Evolutionary conservation across 2,113 vertebrate genomes (phyloP).

Genomic region (Anarhynchus alexandrinus): DNA sequence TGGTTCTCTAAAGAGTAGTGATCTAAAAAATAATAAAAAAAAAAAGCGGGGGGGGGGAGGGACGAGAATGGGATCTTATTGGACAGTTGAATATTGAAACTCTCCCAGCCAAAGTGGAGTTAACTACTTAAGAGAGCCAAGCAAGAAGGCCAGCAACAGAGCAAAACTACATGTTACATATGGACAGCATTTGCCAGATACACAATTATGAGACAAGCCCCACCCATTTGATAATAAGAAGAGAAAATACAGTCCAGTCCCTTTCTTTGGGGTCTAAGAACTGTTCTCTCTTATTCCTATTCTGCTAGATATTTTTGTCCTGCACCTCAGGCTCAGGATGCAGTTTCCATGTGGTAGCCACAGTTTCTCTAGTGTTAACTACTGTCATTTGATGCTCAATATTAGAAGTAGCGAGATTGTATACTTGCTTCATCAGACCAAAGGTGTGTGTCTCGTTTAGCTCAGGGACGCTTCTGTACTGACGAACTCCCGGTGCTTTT

Average conservation of each 20-base stretch:
- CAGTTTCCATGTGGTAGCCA: background rate
- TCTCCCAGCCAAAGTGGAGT: background rate
- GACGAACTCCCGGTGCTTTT: background rate
- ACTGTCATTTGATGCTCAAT: background rate
- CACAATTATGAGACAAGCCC: background rate
- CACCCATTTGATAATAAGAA: background rate
- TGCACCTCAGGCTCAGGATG: background rate
- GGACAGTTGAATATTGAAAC: background rate
- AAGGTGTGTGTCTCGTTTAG: background rate
- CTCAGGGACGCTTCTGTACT: background rate
- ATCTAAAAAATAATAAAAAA: background rate
- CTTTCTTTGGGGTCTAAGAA: background rate
- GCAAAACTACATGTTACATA: background rate
- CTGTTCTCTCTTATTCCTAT: background rate
- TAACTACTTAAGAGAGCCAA: background rate
- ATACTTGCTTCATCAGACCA: background rate
- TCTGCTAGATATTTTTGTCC: background rate
- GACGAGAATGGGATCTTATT: background rate
- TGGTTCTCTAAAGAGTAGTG: background rate
- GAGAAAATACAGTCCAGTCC: background rate
- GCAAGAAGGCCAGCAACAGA: background rate
- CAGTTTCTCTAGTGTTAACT: background rate
- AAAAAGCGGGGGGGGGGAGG: fast-evolving
- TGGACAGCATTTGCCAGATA: background rate
- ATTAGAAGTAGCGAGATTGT: background rate